Base-by-base conservation (phyloP, 1,140 invertebrate species). In the Meloidogyne exigua region DNA sequence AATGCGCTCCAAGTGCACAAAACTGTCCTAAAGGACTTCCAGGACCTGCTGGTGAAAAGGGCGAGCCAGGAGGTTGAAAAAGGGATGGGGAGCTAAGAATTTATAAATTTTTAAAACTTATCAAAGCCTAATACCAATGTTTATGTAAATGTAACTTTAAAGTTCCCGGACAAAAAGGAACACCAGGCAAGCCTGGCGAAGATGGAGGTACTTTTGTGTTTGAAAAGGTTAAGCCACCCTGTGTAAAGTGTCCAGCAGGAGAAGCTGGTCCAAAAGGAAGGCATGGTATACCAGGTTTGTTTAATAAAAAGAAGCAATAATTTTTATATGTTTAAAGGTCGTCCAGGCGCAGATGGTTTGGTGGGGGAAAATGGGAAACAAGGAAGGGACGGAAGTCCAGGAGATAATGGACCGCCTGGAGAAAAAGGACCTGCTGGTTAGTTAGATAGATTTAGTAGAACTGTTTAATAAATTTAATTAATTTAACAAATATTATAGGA, bases 211-310 rank as follows among this genome's bases (percentile, higher is more conserved):
- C 28, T 25, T 71, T 57, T 44, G 32, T 57, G 0, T 71, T 71
- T 71, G 69, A 71, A 49, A 57, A 25, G n/a, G 69, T 71, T n/a
- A 71, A 71, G 39, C 69, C 69, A 26, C 69, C 69, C 1, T 71
- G 69, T 49, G 69, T 71, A 7, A 44, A 57, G 1, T 71, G 69
- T n/a, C 69, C 69, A 26, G 69, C 69, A n/a, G 69, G 69, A 26
- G 25, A 44, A 26, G 18, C 69, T 44, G 69, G 69, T 42, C 15
- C 62, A 42, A 49, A 70, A 70, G 68, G 69, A 1, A 44, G 69
- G 5, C 18, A 32, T 15, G 69, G 69, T 2, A 1, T 71, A 2
- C 13, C 36, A 10, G 69, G 69, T 71, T n/a, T 57, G 4, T 57
- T 57, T n/a, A 71, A 71, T 26, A 71, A 18, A 44, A 12, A 25